Evolutionary conservation across 1,140 invertebrate species (phyloP).

Genomic region (Pomacea maculata): DNA sequence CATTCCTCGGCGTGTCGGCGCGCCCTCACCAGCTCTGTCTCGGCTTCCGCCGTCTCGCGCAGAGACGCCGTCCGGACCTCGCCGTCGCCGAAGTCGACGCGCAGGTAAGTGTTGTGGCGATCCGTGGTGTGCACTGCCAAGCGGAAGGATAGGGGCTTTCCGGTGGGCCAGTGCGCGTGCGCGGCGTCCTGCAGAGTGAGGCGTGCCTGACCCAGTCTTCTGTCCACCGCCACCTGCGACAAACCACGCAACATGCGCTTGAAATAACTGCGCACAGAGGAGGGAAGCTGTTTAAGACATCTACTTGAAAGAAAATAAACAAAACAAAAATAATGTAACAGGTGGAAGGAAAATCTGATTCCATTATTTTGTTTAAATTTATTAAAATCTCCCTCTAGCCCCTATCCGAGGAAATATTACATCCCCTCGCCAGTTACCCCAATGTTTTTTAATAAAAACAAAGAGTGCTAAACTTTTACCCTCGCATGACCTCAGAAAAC

Average conservation of each 20-base stretch:
- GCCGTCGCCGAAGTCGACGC: slow-evolving; percentile 11
- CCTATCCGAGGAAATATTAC: no score
- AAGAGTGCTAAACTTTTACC: no score
- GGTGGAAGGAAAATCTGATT: no score
- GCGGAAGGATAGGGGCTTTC: not conserved
- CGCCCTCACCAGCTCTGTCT: not conserved
- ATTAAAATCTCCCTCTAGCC: no score
- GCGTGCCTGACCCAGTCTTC: not conserved
- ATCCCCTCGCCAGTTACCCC: no score
- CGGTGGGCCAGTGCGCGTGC: not conserved
- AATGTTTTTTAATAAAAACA: no score
- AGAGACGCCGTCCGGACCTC: slow-evolving; percentile 1
- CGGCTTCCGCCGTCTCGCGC: not conserved
- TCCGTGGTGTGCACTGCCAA: slow-evolving; percentile 3
- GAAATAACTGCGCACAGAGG: not conserved
- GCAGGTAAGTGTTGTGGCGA: slow-evolving; percentile 15
- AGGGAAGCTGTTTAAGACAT: no score
- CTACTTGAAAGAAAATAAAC: no score
- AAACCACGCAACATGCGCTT: not conserved
- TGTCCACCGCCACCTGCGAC: slow-evolving; percentile 14
- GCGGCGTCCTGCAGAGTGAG: not conserved
- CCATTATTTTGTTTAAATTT: no score
- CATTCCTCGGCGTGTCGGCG: not conserved
- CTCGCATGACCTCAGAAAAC: no score
- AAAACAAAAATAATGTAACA: no score